Evolutionary conservation across 2,888 invertebrate genomes (phyloP).

Genomic region (Corbicula japonica): DNA sequence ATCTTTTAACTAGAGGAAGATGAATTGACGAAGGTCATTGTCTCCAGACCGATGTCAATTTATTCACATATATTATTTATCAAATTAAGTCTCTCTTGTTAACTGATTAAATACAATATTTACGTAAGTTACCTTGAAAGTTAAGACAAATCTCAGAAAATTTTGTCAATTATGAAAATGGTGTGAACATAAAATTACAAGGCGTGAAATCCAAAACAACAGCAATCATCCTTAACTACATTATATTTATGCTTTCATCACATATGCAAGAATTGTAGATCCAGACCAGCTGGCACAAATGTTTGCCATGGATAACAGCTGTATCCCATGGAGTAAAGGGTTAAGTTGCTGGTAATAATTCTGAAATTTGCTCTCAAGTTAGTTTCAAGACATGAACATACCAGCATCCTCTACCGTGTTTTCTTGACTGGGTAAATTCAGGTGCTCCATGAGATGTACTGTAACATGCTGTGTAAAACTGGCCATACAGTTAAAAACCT

Average conservation of each 20-base stretch:
- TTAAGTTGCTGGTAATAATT: not conserved
- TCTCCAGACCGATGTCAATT: not conserved
- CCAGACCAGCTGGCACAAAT: not conserved
- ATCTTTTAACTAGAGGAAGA: slow-evolving; percentile 32
- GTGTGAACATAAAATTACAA: too few relatives aligned
- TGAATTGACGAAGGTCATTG: not conserved
- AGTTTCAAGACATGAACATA: not conserved
- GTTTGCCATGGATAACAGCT: not conserved
- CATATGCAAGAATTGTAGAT: too few relatives aligned
- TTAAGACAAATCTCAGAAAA: too few relatives aligned
- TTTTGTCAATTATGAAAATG: too few relatives aligned
- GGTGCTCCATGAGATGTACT: slow-evolving; percentile 31
- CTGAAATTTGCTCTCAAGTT: not conserved
- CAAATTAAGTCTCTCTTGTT: too few relatives aligned
- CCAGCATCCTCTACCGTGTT: not conserved
- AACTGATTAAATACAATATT: too few relatives aligned
- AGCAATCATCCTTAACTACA: too few relatives aligned
- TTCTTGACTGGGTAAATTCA: slow-evolving; percentile 4
- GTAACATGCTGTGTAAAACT: slow-evolving; percentile 57
- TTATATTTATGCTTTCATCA: too few relatives aligned
- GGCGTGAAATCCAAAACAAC: too few relatives aligned
- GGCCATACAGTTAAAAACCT: slow-evolving; percentile 69
- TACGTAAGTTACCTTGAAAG: too few relatives aligned
- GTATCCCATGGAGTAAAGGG: not conserved
- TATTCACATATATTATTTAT: not conserved